Conservation (phyloP, 2,113 vertebrate genomes). For the Colius striatus region DNA sequence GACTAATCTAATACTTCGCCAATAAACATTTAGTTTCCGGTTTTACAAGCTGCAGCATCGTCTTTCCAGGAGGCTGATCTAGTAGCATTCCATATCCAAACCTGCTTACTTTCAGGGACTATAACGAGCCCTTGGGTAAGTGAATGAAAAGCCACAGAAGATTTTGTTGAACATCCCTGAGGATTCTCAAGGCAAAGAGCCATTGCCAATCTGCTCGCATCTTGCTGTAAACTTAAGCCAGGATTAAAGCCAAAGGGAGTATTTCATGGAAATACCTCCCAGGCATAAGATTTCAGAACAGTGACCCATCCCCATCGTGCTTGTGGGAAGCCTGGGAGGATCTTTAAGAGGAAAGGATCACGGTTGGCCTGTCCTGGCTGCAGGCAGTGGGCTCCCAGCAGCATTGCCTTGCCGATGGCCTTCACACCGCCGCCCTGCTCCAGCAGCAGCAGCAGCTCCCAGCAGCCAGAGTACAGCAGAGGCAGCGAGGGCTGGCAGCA, state of each 20-base stretch:
- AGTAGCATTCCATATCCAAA: background rate
- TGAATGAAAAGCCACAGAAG: background rate
- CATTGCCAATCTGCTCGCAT: background rate
- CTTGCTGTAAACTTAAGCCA: background rate
- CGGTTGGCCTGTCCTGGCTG: background rate
- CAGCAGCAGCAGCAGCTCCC: background rate
- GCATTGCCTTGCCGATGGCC: background rate
- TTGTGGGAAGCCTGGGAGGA: background rate
- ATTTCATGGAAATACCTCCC: background rate
- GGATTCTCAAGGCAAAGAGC: background rate
- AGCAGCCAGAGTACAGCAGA: background rate
- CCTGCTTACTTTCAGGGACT: background rate
- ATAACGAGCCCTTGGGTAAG: background rate
- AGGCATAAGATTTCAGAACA: background rate
- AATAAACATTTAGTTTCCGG: constrained; percentile 52
- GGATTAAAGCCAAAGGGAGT: background rate
- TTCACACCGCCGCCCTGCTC: fast-evolving
- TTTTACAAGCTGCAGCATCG: background rate
- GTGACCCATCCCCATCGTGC: fast-evolving
- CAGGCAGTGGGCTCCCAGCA: fast-evolving
- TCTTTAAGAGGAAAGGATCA: background rate
- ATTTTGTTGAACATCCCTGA: background rate
- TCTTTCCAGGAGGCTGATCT: background rate
- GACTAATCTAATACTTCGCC: constrained; percentile 51
- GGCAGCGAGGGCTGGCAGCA: background rate